These are phyloP conservation scores for Daktulosphaira vitifoliae DNA, from an alignment of 1,140 invertebrate species.

Conservation along the genomic window DNA sequence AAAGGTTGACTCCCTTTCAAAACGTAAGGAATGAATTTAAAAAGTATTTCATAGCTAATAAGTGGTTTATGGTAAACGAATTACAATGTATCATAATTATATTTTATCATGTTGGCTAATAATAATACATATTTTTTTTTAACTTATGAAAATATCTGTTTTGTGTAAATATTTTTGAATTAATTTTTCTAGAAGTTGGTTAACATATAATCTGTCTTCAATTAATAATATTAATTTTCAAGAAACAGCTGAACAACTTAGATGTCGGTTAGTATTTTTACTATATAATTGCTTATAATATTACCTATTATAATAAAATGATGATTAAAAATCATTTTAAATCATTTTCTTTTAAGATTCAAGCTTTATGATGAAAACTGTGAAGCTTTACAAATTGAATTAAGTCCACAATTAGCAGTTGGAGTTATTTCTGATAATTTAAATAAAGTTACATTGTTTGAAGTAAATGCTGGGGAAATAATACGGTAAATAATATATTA, in stretches of 20 bases:
- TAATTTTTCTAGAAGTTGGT: conserved; percentile 1
- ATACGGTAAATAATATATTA: conserved; percentile 52
- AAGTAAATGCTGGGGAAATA: conserved; percentile 67
- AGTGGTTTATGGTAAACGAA: too few species aligned
- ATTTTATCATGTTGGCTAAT: too few species aligned
- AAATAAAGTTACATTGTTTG: conserved; percentile 76
- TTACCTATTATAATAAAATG: too few species aligned
- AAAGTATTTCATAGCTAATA: too few species aligned
- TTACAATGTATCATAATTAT: too few species aligned
- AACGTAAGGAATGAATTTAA: too few species aligned
- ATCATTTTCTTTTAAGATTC: conserved; percentile 49
- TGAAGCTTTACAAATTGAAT: conserved; percentile 57
- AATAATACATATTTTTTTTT: too few species aligned
- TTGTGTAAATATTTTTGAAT: neutral
- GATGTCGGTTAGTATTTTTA: conserved; percentile 28
- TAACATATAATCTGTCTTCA: conserved; percentile 10
- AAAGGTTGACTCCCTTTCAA: too few species aligned
- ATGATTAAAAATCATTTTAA: too few species aligned
- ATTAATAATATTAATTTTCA: neutral
- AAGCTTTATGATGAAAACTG: conserved; percentile 76
- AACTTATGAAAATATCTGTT: too few species aligned
- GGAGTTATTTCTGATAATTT: conserved; percentile 75
- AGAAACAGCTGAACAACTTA: conserved; percentile 17
- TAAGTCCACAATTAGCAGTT: conserved; percentile 71
- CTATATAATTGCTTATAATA: too few species aligned